These are phyloP conservation scores for Haliclona indistincta DNA, from an alignment of 37 sponge, comb jelly and placozoan genomes.

Conservation along the genomic window DNA sequence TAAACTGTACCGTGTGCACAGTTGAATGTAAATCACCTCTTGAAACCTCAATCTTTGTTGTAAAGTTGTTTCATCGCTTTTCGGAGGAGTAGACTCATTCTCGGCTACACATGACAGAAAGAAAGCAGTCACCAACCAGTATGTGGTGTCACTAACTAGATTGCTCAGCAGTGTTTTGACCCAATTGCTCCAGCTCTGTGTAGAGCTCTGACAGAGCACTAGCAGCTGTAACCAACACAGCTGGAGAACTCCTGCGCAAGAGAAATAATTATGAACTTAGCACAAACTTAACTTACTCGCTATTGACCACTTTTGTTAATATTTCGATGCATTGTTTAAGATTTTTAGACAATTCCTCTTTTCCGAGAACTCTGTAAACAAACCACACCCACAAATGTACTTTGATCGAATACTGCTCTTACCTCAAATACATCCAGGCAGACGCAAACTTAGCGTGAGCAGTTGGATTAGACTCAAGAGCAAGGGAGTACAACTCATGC, in stretches of 20 bases:
- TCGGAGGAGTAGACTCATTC: not conserved
- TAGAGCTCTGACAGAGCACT: not conserved
- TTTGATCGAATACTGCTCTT: not conserved
- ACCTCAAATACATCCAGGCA: constrained; percentile 58
- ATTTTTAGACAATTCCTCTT: not conserved
- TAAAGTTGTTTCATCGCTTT: constrained; percentile 34
- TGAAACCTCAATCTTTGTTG: constrained; percentile 60
- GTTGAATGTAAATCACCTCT: constrained; percentile 27
- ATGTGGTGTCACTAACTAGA: no score
- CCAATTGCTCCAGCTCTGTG: not conserved
- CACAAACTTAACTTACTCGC: not conserved
- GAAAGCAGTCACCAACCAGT: no score
- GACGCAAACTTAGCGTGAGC: constrained; percentile 33
- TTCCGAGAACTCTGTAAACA: constrained; percentile 2
- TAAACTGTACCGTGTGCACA: not conserved
- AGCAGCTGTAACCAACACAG: no score
- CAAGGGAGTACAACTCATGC: constrained; percentile 37
- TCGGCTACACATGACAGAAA: no score
- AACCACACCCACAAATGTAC: not conserved
- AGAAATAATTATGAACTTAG: not conserved
- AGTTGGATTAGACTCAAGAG: constrained; percentile 27
- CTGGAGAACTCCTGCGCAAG: no score
- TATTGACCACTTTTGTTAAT: not conserved
- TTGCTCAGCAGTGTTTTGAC: no score
- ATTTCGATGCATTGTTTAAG: not conserved